Base-by-base conservation (phyloP, 2,888 invertebrate species). In the Aphidius colemani region DNA sequence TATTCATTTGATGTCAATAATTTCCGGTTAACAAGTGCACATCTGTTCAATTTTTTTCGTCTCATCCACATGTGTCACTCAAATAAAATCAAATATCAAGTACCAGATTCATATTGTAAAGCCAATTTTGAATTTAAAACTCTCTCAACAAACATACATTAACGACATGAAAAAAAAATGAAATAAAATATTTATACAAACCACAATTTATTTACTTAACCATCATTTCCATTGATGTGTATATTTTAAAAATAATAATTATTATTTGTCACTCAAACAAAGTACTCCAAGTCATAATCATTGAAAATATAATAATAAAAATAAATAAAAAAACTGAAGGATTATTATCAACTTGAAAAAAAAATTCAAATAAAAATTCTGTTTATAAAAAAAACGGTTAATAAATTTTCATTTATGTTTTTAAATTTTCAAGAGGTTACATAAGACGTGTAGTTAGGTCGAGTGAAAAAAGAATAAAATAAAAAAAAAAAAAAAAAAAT, bases 401-500 rank as follows among this genome's bases (percentile, higher is more conserved):
- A 13, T 13, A 13, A 13, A 13, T 13, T 13, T 13, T 13, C 13
- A 13, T 13, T 13, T 13, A 13, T 13, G 13, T 13, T 13, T 13
- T 13, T 13, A 13, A 13, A 13, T 13, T 13, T 13, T 13, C 13
- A 13, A 13, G 13, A 13, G 13, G 2, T 13, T 13, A 13, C 13
- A 13, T 13, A 13, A 13, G 13, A 13, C 2, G 13, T 13, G 13
- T 2, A 13, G 13, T 13, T 13, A 13, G 13, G 13, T 13, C 2
- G 13, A n/a, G n/a, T n/a, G n/a, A n/a, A n/a, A n/a, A n/a, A n/a
- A n/a, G n/a, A n/a, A n/a, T n/a, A n/a, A n/a, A n/a, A n/a, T n/a
- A n/a, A n/a, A n/a, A 58, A 65, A n/a, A 50, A 59, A 56, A 63
- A 53, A 53, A 59, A 44, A 43, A 48, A 61, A 59, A 62, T 73